Conservation (phyloP, 2,113 vertebrate species). For the Willisornis vidua region DNA sequence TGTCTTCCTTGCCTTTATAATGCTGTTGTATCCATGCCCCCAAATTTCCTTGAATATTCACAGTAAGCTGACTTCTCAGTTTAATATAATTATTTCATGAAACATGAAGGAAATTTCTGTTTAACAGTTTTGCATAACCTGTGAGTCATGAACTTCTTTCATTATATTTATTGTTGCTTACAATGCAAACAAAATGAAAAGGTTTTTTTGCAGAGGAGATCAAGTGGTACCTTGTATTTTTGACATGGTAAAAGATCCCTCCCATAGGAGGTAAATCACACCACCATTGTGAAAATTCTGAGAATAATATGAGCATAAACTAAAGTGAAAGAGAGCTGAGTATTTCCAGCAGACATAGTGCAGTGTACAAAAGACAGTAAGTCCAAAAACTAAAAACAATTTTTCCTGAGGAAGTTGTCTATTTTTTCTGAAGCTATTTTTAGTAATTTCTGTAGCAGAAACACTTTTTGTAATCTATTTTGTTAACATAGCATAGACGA, state of each 20-base stretch:
- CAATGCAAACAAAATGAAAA: background rate
- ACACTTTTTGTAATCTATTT: background rate
- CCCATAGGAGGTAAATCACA: background rate
- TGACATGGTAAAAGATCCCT: background rate
- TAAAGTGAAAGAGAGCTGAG: background rate
- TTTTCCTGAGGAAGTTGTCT: background rate
- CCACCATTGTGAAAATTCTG: background rate
- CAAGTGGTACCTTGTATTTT: background rate
- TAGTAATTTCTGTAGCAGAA: background rate
- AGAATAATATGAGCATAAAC: background rate
- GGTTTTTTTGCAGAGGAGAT: rapidly evolving
- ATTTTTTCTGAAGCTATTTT: background rate
- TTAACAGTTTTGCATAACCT: background rate
- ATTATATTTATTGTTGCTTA: background rate
- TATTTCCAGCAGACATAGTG: background rate
- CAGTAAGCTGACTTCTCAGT: background rate
- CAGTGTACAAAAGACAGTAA: background rate
- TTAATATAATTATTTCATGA: background rate
- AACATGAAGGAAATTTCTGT: background rate
- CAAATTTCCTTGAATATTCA: background rate
- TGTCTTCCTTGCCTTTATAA: background rate
- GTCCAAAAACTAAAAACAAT: background rate
- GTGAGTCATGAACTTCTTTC: background rate
- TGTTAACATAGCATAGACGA: background rate
- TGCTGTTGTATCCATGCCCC: background rate